These are phyloP conservation scores for Neodiprion fabricii DNA, from an alignment of 1,140 invertebrate genomes.

Conservation along the genomic window DNA sequence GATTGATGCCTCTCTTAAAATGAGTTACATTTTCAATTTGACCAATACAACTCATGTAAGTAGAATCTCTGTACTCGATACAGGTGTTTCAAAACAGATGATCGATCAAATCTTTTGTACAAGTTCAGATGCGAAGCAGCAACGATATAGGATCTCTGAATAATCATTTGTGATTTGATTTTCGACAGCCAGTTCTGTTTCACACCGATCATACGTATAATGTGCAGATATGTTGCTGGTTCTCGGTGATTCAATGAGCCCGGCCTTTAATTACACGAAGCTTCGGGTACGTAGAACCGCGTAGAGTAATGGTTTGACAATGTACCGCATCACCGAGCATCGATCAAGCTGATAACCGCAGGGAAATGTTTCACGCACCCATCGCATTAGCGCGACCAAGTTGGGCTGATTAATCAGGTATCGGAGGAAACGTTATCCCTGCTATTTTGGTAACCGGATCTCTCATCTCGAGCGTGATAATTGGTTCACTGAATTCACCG, in stretches of 20 bases:
- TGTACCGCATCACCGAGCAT: neutral
- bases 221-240: no score
- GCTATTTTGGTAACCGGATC: neutral
- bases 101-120: no score
- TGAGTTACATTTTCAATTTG: no score
- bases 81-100: no score
- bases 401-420: constrained; percentile 5
- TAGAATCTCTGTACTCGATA: no score
- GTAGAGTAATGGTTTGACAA: neutral
- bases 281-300: neutral
- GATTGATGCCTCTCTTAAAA: no score
- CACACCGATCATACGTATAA: no score
- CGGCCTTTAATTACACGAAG: neutral
- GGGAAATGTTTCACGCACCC: constrained; percentile 4
- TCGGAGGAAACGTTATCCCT: neutral
- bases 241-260: neutral
- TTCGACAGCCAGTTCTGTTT: no score
- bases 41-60: no score
- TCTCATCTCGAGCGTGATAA: neutral
- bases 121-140: no score
- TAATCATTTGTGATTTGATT: no score
- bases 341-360: constrained; percentile 5
- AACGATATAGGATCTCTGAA: no score
- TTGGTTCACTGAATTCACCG: neutral
- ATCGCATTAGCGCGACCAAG: neutral